phyloP scores from a whole-genome alignment of 2,888 invertebrate genomes.

The Pocota personata region DNA sequence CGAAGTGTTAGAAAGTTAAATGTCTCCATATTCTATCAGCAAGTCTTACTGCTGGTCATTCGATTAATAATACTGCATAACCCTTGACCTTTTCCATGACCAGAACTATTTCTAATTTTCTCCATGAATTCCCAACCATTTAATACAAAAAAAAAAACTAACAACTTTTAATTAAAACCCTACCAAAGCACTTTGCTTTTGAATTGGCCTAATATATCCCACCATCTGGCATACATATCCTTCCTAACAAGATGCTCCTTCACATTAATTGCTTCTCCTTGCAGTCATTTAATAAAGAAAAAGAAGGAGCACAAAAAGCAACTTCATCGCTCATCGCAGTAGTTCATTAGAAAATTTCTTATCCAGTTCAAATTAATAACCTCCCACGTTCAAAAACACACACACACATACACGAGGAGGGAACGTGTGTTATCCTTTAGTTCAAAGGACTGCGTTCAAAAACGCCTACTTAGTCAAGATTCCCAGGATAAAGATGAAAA shows the following conservation, averaged over 20 bases:
- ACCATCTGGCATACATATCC: slow-evolving; percentile 35
- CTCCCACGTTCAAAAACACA: slow-evolving; percentile 28
- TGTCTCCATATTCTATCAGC: too few relatives aligned
- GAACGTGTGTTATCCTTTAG: slow-evolving; percentile 50
- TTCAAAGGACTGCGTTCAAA: slow-evolving; percentile 51
- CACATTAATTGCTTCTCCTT: slow-evolving; percentile 43
- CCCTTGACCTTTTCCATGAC: too few relatives aligned
- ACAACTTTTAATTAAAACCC: slow-evolving; percentile 50
- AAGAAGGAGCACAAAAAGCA: neutral
- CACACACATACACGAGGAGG: neutral
- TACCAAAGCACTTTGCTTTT: neutral
- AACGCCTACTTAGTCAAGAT: slow-evolving; percentile 53
- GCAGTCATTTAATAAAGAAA: slow-evolving; percentile 52
- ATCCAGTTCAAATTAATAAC: slow-evolving; percentile 70
- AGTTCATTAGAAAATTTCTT: slow-evolving; percentile 69
- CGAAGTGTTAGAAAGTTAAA: too few relatives aligned
- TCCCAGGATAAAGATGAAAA: slow-evolving; percentile 4
- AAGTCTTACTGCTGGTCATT: too few relatives aligned
- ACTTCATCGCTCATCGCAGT: slow-evolving; percentile 25
- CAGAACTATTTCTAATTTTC: too few relatives aligned
- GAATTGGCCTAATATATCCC: slow-evolving; percentile 42
- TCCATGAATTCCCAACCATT: neutral
- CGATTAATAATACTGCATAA: too few relatives aligned
- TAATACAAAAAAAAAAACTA: slow-evolving; percentile 2
- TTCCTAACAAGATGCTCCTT: slow-evolving; percentile 43